Evolutionary conservation across 1,140 invertebrate species (phyloP).

Genomic region (Hylyphantes graminicola): DNA sequence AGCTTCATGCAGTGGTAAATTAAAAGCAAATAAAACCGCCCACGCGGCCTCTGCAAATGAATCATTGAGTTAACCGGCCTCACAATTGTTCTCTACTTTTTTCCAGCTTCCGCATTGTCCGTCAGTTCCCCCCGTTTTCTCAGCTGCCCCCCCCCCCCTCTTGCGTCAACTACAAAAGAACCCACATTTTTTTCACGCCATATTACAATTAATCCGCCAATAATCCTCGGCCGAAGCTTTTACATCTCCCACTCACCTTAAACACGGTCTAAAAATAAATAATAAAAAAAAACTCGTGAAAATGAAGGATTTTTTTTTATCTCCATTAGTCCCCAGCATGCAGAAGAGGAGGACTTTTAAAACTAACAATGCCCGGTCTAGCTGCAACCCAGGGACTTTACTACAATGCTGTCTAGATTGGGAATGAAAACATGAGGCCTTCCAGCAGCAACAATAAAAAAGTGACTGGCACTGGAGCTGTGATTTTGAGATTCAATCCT

Average conservation of each 20-base stretch:
- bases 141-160: slow-evolving; percentile 22
- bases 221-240: slow-evolving; percentile 31
- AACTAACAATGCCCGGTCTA: background rate
- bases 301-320: background rate
- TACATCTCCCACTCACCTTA: slow-evolving; percentile 12
- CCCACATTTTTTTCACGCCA: slow-evolving; percentile 38
- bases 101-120: background rate
- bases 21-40: no score
- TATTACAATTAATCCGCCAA: slow-evolving; percentile 53
- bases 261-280: background rate
- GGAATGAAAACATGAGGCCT: slow-evolving; percentile 10
- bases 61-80: no score
- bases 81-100: background rate
- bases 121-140: slow-evolving; percentile 21
- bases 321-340: background rate
- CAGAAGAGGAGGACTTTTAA: slow-evolving; percentile 3
- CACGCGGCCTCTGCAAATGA: no score
- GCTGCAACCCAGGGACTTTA: background rate
- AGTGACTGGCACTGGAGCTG: slow-evolving; percentile 14
- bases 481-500: slow-evolving; percentile 52
- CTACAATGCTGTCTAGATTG: slow-evolving; percentile 24
- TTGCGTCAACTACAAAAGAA: background rate
- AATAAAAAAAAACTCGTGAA: background rate
- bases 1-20: no score
- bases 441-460: background rate